A percentile compares a stretch with the other conserved stretches of the same genome.
phyloP scores from a whole-genome alignment of 2,888 invertebrate species.

The Drosophila mettleri region DNA sequence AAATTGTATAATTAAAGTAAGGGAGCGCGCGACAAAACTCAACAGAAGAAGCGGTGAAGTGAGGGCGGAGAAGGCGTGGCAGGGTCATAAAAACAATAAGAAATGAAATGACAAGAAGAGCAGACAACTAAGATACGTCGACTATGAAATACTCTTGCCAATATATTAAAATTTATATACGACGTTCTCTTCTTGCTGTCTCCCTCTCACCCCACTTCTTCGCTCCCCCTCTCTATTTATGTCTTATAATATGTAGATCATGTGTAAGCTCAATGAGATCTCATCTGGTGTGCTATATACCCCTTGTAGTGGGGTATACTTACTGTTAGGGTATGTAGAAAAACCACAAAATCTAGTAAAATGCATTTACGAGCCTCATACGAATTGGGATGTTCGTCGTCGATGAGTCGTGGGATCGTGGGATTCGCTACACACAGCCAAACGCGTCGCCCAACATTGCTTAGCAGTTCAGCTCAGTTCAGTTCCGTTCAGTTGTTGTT shows the following conservation, averaged over 20 bases:
- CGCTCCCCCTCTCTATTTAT: no score
- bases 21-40: slow-evolving; percentile 39
- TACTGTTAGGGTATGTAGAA: not conserved
- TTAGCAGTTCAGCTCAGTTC: slow-evolving; percentile 55
- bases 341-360: slow-evolving; percentile 28
- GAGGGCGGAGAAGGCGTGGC: slow-evolving; percentile 48
- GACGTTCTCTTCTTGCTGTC: not conserved
- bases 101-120: slow-evolving; percentile 23
- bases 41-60: not conserved
- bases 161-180: not conserved
- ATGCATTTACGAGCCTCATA: slow-evolving; percentile 37
- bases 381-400: slow-evolving; percentile 45
- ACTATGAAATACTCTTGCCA: not conserved
- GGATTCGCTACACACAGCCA: slow-evolving; percentile 47
- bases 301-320: not conserved
- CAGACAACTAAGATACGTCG: not conserved
- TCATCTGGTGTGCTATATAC: not conserved
- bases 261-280: not conserved
- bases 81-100: slow-evolving; percentile 51
- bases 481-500: slow-evolving; percentile 28
- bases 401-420: slow-evolving; percentile 68
- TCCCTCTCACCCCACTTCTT: no score
- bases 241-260: no score
- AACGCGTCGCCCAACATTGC: slow-evolving; percentile 44
- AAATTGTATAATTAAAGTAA: slow-evolving; percentile 72